Base-by-base conservation (phyloP, 2,797 vertebrate species). In the Chrysocyon brachyurus region DNA sequence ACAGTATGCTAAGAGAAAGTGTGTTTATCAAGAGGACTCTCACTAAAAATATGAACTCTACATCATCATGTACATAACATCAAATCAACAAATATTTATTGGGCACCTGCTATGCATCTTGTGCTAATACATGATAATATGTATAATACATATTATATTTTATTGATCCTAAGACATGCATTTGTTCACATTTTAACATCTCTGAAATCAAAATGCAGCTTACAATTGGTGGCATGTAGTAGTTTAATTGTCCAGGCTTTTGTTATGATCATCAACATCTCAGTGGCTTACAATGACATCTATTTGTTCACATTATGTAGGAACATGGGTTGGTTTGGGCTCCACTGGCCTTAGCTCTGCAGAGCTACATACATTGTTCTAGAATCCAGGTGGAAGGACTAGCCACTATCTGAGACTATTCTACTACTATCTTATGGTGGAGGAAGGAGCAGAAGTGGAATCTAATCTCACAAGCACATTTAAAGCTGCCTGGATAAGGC, bases 31-130 rank as follows among this genome's bases (percentile, higher is more conserved):
- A 84, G 68, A 96, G 33, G 31, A 81, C 4, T 91, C 7, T 96
- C 56, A 82, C 54, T 86, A 78, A 85, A 93, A 78, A 82, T 85
- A 73, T 56, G n/a, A 95, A 90, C 33, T 75, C 8, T 21, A 86
- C 10, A n/a, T 49, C n/a, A 70, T 73, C 49, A 68, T 19, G 21
- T 78, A 49, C 5, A 49, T 70, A 83, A 64, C 49, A 73, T 77
- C 21, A 86, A 82, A 21, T 92, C n/a, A 94, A 93, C 31, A 90
- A 75, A 17, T 79, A 79, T 52, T 92, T 96, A 79, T 21, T 73
- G 22, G 10, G 16, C 19, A 64, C 15, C 10, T 11, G 36, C 31
- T 59, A 61, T 77, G 21, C 84, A 81, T 72, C 26, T 92, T 90
- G 24, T 72, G 46, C 33, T 77, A 26, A 75, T 36, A 85, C n/a